Conservation (phyloP, 2,113 vertebrate species). For the Cebidichthys violaceus region DNA sequence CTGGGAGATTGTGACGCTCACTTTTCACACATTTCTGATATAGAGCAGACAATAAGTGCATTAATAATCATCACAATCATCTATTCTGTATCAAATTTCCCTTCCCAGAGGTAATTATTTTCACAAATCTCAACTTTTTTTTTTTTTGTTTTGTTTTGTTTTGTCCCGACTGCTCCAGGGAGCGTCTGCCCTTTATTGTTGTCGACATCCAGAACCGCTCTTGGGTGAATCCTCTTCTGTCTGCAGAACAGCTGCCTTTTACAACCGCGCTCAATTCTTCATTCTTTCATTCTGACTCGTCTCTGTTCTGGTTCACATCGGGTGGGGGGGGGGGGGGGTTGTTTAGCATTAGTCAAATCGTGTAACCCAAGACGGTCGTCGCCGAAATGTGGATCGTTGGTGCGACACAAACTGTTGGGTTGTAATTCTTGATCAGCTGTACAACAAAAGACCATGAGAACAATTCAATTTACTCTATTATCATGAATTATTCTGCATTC, state of each 20-base stretch:
- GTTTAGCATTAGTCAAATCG: conserved; percentile 1
- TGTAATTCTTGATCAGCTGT: neutral
- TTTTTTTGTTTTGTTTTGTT: neutral
- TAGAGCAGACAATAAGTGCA: neutral
- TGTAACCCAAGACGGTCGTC: neutral
- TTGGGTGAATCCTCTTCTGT: neutral
- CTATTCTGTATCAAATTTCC: neutral
- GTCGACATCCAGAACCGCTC: neutral
- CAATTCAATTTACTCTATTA: no score
- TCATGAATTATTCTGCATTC: neutral
- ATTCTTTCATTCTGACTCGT: neutral
- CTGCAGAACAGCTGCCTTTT: conserved; percentile 15
- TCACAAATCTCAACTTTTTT: neutral
- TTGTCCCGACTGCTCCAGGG: neutral
- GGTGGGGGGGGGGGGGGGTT: no score
- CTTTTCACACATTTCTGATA: neutral
- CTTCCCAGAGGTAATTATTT: neutral
- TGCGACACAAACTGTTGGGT: neutral
- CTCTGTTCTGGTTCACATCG: neutral
- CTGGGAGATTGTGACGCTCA: neutral
- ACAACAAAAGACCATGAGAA: neutral
- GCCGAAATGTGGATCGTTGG: neutral
- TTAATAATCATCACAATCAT: neutral
- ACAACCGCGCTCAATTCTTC: neutral
- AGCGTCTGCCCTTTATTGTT: neutral